phyloP scores from a whole-genome alignment of 2,113 vertebrate species.

The Aix galericulata region DNA sequence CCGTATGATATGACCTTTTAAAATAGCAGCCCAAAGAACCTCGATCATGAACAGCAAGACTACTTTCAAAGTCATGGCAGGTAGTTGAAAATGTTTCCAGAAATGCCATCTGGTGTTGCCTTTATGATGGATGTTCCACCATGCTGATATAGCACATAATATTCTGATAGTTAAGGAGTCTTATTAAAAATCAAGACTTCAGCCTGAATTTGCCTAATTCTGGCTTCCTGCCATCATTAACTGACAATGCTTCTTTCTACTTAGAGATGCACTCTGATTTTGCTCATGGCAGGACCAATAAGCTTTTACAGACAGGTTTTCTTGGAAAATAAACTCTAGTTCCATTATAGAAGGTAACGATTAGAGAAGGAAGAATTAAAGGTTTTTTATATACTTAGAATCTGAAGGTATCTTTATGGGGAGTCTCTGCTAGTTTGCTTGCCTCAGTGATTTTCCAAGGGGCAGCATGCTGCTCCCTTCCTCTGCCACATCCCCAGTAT shows the following conservation, averaged over 20 bases:
- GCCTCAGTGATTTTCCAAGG: background rate
- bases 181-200: background rate
- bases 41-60: background rate
- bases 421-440: background rate
- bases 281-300: background rate
- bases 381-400: background rate
- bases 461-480: background rate
- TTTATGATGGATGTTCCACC: background rate
- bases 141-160: background rate
- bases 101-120: background rate
- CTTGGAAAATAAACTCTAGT: background rate
- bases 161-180: background rate
- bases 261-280: background rate
- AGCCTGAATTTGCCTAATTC: background rate
- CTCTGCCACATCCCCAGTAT: background rate
- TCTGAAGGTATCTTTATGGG: background rate
- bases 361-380: background rate
- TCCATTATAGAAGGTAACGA: too few species aligned
- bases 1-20: background rate
- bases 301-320: background rate
- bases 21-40: background rate
- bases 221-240: background rate
- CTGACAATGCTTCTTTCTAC: background rate
- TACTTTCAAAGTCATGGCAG: background rate
- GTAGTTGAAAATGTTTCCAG: background rate